Evolutionary conservation across 2,113 vertebrate genomes (phyloP), one percentile per base, ranked within the genome.

Genomic region (Proterorhinus semilunaris): DNA sequence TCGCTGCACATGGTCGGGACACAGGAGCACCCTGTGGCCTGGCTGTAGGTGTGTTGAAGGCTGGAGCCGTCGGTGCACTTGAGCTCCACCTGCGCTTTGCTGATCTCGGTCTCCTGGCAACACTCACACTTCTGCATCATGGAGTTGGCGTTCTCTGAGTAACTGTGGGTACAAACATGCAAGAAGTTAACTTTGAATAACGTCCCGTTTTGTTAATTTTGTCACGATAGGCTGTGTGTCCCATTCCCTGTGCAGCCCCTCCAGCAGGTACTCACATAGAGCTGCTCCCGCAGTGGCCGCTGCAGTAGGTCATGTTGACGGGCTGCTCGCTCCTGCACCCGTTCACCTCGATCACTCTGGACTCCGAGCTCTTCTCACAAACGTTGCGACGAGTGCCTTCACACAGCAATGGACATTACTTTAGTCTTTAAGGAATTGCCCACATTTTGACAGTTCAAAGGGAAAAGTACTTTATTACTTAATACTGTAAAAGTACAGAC

Each of bases 201-300:
- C 27, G 27, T 36, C 27, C 27, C 3, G 27, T 36, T 36, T 36
- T 36, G 27, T 36, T 36, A 3, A 36, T 36, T 36, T 36, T 36
- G 27, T 36, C 27, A 2, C 27, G 2, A 36, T 36, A 36, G 27
- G 27, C 27, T 36, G 27, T 36, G 4, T 5, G 27, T 36, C 27
- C 27, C 27, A 36, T 36, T 36, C 27, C 27, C 27, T 5, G 27
- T 36, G 27, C 27, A 5, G 48, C 13, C 13, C 3, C 3, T 5
- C 10, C 48, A 10, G 15, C 13, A n/a, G 21, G 5, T 27, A 93
- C 96, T 95, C 87, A 98, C 97, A 78, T 79, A 62, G 96, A 95
- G 6, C 62, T 88, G 49, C 94, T 92, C 0, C 78, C 88, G 75
- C 97, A 99, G 45, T 57, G 62, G 51, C 96, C 97, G 9, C 80